Percentiles rank a stretch among this genome's conserved stretches.
These are phyloP conservation scores for Priocnemis perturbator DNA, from an alignment of 2,888 invertebrate genomes.

Conservation along the genomic window DNA sequence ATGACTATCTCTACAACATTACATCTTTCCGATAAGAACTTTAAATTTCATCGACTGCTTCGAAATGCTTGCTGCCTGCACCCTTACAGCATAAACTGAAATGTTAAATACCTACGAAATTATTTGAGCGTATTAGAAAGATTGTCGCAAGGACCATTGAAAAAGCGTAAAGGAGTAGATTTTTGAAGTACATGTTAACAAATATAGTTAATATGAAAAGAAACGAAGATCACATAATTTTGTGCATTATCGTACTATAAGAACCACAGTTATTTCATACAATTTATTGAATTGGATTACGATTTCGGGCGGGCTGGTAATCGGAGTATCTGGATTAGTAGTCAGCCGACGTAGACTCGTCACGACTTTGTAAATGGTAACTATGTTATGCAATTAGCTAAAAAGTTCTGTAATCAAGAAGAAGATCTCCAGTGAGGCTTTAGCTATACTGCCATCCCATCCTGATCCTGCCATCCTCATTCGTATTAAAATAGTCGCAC, in stretches of 20 bases:
- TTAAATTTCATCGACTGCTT: conserved; percentile 38
- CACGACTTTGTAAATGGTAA: conserved; percentile 73
- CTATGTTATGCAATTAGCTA: conserved; percentile 74
- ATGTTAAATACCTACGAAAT: not conserved
- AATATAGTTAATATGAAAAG: not conserved
- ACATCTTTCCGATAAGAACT: conserved; percentile 53
- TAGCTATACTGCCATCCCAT: conserved; percentile 39
- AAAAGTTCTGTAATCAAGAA: conserved; percentile 75
- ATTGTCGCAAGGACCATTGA: not conserved
- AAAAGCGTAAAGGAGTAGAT: not conserved
- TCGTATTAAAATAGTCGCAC: conserved; percentile 72
- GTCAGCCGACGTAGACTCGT: conserved; percentile 63
- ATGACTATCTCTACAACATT: conserved; percentile 50
- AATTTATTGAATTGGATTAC: conserved; percentile 53
- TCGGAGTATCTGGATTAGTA: conserved; percentile 69
- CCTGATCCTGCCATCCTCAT: conserved; percentile 42
- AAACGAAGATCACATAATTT: not conserved
- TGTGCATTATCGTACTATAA: conserved; percentile 16
- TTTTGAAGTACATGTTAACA: too few relatives aligned
- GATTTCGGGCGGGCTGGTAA: conserved; percentile 57
- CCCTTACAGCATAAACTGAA: not conserved
- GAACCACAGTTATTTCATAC: conserved; percentile 33
- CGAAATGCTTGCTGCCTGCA: conserved; percentile 25
- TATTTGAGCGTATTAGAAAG: not conserved
- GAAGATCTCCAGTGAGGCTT: conserved; percentile 70